Evolutionary conservation across 2,797 vertebrate genomes (phyloP).

Genomic region (Gouania willdenowi): DNA sequence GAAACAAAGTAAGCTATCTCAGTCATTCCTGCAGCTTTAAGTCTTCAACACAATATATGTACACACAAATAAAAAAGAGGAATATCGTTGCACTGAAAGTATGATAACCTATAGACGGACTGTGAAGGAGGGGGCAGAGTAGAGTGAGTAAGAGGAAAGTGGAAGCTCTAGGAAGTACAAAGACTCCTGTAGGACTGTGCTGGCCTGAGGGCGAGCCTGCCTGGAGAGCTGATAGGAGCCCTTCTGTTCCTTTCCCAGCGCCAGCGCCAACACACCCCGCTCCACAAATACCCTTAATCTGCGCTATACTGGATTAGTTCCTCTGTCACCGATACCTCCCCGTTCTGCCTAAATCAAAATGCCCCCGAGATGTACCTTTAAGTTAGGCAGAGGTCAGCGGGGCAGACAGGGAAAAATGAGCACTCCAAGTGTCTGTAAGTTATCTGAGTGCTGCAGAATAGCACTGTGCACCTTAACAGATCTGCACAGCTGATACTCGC

Average conservation of each 20-base stretch:
- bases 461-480: constrained; percentile 73
- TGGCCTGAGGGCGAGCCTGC: constrained; percentile 79
- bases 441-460: constrained; percentile 75
- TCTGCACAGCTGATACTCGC: constrained; percentile 63
- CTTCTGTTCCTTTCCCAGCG: constrained; percentile 60
- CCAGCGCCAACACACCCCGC: constrained; percentile 65
- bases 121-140: constrained; percentile 25
- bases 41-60: background rate
- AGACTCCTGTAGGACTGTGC: constrained; percentile 74
- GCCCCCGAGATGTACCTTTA: constrained; percentile 82
- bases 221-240: constrained; percentile 75
- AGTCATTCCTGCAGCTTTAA: background rate
- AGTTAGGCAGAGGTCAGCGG: constrained; percentile 78
- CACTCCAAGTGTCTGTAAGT: constrained; percentile 68
- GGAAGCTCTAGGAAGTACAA: constrained; percentile 78
- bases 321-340: constrained; percentile 79
- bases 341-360: constrained; percentile 73
- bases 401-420: constrained; percentile 66
- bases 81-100: constrained; percentile 27
- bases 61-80: constrained; percentile 9
- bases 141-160: constrained; percentile 55
- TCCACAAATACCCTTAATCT: constrained; percentile 81
- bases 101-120: constrained; percentile 40
- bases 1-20: no score
- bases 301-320: constrained; percentile 83